phyloP scores from a whole-genome alignment of 2,797 vertebrate species.

The Vipera latastei region DNA sequence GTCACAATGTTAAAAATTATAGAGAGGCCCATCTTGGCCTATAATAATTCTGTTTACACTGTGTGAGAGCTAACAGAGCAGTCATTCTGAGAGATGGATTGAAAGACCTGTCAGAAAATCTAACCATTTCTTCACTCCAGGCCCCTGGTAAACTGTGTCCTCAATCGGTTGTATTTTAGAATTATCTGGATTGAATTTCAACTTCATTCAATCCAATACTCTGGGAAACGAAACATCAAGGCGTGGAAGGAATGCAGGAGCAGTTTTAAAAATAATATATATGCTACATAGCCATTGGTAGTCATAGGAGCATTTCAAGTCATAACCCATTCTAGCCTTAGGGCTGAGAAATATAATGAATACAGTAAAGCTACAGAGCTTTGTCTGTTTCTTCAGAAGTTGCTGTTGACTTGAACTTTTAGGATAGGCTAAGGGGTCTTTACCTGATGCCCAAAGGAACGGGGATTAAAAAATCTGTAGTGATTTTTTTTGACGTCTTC shows the following conservation, averaged over 20 bases:
- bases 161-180: background rate
- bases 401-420: background rate
- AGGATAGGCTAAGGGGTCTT: background rate
- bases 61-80: constrained; percentile 14
- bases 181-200: background rate
- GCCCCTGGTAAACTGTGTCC: background rate
- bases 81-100: background rate
- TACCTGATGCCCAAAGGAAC: background rate
- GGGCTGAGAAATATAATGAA: background rate
- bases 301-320: background rate
- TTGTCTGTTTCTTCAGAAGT: background rate
- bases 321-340: background rate
- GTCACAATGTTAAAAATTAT: background rate
- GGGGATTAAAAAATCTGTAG: background rate
- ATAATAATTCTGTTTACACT: constrained; percentile 1
- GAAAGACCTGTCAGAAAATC: background rate
- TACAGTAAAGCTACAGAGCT: background rate
- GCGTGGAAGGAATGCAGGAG: background rate
- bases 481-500: background rate
- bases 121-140: background rate
- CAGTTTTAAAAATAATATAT: background rate
- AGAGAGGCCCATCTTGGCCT: constrained; percentile 21
- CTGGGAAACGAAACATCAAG: background rate
- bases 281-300: background rate
- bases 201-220: background rate